Evolutionary conservation across 2,113 vertebrate genomes (phyloP).

Genomic region (Eubucco bourcierii): DNA sequence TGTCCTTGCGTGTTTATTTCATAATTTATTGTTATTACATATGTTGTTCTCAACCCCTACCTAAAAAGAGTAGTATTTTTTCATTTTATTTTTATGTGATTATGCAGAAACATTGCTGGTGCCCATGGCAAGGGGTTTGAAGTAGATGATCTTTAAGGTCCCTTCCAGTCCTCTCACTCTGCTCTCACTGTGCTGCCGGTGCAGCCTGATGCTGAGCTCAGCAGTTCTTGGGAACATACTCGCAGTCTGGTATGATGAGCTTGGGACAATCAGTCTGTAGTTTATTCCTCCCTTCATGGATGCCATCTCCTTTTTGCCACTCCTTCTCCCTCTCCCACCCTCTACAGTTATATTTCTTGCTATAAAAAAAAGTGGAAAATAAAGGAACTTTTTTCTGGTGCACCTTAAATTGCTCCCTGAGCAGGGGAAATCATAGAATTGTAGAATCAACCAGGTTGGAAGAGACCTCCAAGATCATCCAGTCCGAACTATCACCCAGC

Average conservation of each 20-base stretch:
- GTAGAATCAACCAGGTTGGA: too few relatives aligned
- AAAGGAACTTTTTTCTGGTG: background rate
- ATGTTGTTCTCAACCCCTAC: background rate
- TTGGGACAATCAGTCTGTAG: background rate
- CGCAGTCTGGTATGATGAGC: background rate
- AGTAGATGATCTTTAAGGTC: too few relatives aligned
- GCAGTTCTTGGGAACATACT: background rate
- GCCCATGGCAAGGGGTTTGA: too few relatives aligned
- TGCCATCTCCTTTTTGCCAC: background rate
- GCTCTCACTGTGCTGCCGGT: background rate
- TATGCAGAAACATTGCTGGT: background rate
- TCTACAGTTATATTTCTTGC: background rate
- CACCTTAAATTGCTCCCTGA: background rate
- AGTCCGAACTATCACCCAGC: too few relatives aligned
- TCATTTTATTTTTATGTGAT: background rate
- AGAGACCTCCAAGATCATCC: too few relatives aligned
- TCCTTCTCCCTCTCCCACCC: background rate
- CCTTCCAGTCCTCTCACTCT: background rate
- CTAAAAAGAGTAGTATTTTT: background rate
- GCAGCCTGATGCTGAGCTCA: background rate
- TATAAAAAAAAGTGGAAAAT: background rate
- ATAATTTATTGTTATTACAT: background rate
- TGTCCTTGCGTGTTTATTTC: background rate
- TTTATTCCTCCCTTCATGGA: background rate
- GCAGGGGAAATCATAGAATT: too few relatives aligned